Conservation (phyloP, 2,113 vertebrate genomes). For the Daphoenositta chrysoptera region DNA sequence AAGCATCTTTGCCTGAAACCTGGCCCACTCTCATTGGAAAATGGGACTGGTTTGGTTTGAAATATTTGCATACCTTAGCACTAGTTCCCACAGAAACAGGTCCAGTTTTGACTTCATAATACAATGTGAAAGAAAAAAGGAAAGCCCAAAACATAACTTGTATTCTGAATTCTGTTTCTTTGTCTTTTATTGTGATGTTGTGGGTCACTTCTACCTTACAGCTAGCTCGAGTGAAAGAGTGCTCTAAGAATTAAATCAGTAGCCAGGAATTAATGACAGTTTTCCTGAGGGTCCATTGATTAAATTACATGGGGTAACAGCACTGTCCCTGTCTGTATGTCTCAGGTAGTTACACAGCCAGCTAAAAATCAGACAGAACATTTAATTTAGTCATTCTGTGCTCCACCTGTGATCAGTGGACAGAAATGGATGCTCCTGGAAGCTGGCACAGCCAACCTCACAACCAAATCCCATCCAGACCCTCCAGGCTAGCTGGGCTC, state of each 20-base stretch:
- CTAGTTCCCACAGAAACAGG: constrained; percentile 53
- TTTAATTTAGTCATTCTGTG: background rate
- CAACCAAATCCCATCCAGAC: background rate
- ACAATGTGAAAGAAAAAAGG: background rate
- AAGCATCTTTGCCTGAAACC: constrained; percentile 59
- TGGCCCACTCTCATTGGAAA: constrained; percentile 47
- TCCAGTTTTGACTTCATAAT: constrained; percentile 28
- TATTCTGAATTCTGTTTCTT: background rate
- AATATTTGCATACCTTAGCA: constrained; percentile 64
- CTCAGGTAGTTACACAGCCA: background rate
- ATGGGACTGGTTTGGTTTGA: constrained; percentile 51
- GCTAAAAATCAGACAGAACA: background rate
- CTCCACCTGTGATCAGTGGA: background rate
- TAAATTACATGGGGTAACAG: background rate
- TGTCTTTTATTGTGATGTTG: background rate
- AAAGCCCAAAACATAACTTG: background rate
- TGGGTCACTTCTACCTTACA: background rate
- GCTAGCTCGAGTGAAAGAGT: background rate
- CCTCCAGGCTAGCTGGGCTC: background rate
- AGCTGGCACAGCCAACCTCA: background rate
- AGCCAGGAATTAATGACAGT: background rate
- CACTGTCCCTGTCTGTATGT: background rate
- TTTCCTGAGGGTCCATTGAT: background rate
- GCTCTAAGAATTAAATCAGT: background rate
- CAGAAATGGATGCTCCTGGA: background rate